Conservation (phyloP, 2,888 invertebrate species). For the Latheticus oryzae region DNA sequence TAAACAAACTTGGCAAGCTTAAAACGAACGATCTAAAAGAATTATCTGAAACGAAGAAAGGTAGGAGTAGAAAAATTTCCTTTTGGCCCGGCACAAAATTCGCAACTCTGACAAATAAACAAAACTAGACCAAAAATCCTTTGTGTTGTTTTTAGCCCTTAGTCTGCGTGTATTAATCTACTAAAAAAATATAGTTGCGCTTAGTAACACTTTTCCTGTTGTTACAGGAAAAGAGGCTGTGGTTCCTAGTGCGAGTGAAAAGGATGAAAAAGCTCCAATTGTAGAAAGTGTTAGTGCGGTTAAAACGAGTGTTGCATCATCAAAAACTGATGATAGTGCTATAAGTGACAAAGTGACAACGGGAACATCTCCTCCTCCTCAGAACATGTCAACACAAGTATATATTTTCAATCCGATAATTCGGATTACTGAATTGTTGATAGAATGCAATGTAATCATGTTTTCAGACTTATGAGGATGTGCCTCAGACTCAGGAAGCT, state of each 20-base stretch:
- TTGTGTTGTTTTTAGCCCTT: constrained; percentile 48
- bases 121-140: constrained; percentile 47
- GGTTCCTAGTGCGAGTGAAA: constrained; percentile 49
- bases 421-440: not conserved
- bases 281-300: constrained; percentile 49
- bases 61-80: constrained; percentile 80
- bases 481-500: constrained; percentile 48
- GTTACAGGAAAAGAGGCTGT: constrained; percentile 58
- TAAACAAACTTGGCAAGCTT: constrained; percentile 60
- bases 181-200: constrained; percentile 38
- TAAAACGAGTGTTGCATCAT: constrained; percentile 73
- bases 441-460: too few relatives aligned
- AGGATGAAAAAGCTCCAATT: constrained; percentile 46
- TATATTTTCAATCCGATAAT: not conserved
- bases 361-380: constrained; percentile 88
- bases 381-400: constrained; percentile 86
- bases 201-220: constrained; percentile 53
- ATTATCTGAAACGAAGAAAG: constrained; percentile 65
- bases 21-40: constrained; percentile 42
- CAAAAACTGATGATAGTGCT: constrained; percentile 67
- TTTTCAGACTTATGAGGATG: constrained; percentile 70
- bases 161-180: constrained; percentile 50
- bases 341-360: constrained; percentile 69
- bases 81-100: constrained; percentile 80
- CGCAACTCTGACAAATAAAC: constrained; percentile 58